phyloP scores from a whole-genome alignment of 2,113 vertebrate genomes.

The Thermophis baileyi region DNA sequence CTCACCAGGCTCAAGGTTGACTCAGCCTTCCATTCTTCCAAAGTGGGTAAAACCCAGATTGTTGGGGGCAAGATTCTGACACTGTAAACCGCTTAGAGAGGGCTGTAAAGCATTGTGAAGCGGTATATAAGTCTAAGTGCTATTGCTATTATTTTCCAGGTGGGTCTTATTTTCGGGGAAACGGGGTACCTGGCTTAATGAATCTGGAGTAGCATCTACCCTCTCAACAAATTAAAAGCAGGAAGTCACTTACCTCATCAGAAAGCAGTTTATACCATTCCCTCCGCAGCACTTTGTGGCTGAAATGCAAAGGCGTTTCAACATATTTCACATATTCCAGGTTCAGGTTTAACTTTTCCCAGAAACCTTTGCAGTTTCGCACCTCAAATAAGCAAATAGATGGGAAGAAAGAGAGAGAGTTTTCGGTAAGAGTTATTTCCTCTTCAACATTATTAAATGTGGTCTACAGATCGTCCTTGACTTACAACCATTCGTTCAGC shows the following conservation, averaged over 20 bases:
- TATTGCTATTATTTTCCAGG: no score
- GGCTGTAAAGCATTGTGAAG: no score
- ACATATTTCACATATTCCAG: slow-evolving; percentile 80
- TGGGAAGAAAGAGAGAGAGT: neutral
- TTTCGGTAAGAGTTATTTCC: neutral
- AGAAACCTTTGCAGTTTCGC: slow-evolving; percentile 80
- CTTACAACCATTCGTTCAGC: no score
- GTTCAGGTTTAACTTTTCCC: slow-evolving; percentile 84
- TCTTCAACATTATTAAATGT: neutral
- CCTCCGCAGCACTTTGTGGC: slow-evolving; percentile 65
- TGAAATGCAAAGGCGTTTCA: slow-evolving; percentile 76
- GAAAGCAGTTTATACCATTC: slow-evolving; percentile 74
- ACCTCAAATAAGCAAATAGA: slow-evolving; percentile 55
- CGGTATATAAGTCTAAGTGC: no score
- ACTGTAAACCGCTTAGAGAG: no score
- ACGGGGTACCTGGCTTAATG: accelerated
- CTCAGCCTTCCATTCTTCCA: no score
- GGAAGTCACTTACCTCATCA: slow-evolving; percentile 63
- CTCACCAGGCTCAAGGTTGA: no score
- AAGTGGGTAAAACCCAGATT: no score
- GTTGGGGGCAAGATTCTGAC: no score
- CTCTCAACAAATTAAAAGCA: neutral
- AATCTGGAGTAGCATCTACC: neutral
- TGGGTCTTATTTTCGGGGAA: no score
- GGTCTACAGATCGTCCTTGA: neutral